phyloP scores from a whole-genome alignment of 2,113 vertebrate genomes.

The Phycodurus eques region DNA sequence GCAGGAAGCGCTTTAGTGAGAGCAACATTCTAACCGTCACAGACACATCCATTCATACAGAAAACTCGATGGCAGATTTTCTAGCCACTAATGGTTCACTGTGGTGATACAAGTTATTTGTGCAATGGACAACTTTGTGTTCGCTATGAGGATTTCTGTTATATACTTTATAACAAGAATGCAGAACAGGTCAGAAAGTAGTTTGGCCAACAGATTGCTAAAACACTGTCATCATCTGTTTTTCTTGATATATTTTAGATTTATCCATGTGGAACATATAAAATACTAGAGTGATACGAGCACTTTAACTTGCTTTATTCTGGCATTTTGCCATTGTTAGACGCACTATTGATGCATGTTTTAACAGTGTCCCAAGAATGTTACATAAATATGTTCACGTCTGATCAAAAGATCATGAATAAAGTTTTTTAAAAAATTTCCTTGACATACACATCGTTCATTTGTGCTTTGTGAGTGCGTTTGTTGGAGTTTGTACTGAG shows the following conservation, averaged over 20 bases:
- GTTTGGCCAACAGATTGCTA: conserved; percentile 25
- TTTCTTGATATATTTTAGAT: conserved; percentile 17
- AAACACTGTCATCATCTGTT: conserved; percentile 10
- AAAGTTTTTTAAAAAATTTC: not conserved
- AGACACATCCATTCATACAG: conserved; percentile 49
- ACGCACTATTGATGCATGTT: conserved; percentile 53
- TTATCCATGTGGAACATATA: conserved; percentile 33
- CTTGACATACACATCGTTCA: not conserved
- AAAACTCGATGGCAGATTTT: conserved; percentile 16
- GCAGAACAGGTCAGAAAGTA: conserved; percentile 9
- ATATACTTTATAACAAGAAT: conserved; percentile 39
- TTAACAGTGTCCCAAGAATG: conserved; percentile 25
- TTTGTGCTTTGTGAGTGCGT: not conserved
- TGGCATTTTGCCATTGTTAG: conserved; percentile 33
- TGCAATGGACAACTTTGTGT: not conserved
- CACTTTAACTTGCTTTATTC: conserved; percentile 31
- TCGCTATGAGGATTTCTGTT: conserved; percentile 11
- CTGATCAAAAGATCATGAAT: conserved; percentile 2
- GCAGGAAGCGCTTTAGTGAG: conserved; percentile 37
- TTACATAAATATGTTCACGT: not conserved
- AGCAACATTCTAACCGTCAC: conserved; percentile 32
- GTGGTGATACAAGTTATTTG: conserved; percentile 14
- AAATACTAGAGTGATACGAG: conserved; percentile 15
- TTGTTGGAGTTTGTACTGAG: not conserved
- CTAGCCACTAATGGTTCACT: conserved; percentile 22